Percentiles rank a stretch among this genome's conserved stretches.
phyloP scores from a whole-genome alignment of 2,797 vertebrate genomes.

The Peromyscus attwateri region DNA sequence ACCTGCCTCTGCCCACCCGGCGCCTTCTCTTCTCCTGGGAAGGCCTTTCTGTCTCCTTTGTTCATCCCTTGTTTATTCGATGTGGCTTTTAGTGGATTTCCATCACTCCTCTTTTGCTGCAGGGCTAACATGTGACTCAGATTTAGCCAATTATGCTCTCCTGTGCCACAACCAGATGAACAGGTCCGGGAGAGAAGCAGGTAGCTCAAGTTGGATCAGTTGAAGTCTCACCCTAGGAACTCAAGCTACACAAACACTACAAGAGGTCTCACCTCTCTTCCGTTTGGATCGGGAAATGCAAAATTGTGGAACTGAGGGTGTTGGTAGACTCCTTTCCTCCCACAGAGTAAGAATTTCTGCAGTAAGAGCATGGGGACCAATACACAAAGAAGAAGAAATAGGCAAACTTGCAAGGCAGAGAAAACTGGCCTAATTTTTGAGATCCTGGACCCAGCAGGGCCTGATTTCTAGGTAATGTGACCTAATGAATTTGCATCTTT shows the following conservation, averaged over 20 bases:
- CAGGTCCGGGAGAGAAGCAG: not conserved
- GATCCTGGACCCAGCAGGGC: not conserved
- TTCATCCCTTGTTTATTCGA: not conserved
- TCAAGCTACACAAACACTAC: not conserved
- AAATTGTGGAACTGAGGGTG: not conserved
- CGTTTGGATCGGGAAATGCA: not conserved
- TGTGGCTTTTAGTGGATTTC: not conserved
- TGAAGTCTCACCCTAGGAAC: not conserved
- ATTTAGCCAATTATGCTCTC: not conserved
- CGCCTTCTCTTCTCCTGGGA: not conserved
- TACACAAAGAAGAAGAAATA: conserved; percentile 8
- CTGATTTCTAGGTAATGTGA: not conserved
- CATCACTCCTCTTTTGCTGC: not conserved
- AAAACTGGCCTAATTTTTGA: not conserved
- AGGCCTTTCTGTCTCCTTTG: not conserved
- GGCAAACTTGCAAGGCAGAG: not conserved
- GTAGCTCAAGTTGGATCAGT: not conserved
- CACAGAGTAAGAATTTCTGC: not conserved
- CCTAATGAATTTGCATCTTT: not conserved
- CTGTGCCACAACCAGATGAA: not conserved
- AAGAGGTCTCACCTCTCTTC: not conserved
- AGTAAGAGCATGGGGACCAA: not conserved
- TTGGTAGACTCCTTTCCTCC: not conserved
- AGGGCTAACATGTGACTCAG: not conserved
- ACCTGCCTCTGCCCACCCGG: too few species aligned